phyloP scores from a whole-genome alignment of 2,888 invertebrate species.

The Phyto melanocephala region DNA sequence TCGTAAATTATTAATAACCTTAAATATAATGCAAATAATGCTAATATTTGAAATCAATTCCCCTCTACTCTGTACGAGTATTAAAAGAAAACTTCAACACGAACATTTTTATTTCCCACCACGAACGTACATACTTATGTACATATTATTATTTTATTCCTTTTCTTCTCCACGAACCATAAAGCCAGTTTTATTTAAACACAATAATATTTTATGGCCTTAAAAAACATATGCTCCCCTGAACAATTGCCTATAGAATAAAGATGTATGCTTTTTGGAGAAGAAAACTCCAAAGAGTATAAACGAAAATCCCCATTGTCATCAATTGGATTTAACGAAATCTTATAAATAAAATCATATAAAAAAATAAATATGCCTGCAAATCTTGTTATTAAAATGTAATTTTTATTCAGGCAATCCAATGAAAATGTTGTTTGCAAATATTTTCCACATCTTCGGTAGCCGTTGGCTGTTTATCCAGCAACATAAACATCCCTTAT shows the following conservation, averaged over 20 bases:
- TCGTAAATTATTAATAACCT: not conserved
- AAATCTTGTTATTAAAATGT: slow-evolving; percentile 65
- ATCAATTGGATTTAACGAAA: slow-evolving; percentile 60
- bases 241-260: slow-evolving; percentile 45
- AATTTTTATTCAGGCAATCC: slow-evolving; percentile 51
- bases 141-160: not conserved
- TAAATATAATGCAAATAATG: not conserved
- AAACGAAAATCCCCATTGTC: slow-evolving; percentile 54
- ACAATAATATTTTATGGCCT: slow-evolving; percentile 58
- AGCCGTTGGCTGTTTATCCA: not conserved
- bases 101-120: not conserved
- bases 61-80: not conserved
- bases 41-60: slow-evolving; percentile 5
- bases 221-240: slow-evolving; percentile 50
- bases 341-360: slow-evolving; percentile 56
- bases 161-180: not conserved
- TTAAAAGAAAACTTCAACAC: not conserved
- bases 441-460: slow-evolving; percentile 3
- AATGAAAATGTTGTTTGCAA: slow-evolving; percentile 30
- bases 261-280: not conserved
- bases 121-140: too few species aligned
- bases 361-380: slow-evolving; percentile 59
- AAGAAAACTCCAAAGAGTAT: not conserved
- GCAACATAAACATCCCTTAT: slow-evolving; percentile 30
- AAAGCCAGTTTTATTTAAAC: not conserved